Base-by-base conservation (phyloP, 64 coral and sea anemone genomes). In the Trachythela sp. region DNA sequence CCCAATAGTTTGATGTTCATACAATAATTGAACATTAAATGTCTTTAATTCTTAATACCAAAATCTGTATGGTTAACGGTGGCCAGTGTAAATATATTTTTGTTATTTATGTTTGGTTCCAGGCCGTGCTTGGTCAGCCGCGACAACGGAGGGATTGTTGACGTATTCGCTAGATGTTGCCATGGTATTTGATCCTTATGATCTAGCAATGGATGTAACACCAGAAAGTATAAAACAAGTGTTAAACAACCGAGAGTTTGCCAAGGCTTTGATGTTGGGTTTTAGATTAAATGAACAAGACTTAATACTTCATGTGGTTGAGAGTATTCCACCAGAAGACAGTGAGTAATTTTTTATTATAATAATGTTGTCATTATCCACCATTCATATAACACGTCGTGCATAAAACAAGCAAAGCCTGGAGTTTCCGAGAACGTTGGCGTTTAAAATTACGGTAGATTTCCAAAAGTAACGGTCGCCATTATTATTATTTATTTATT, bases 61-160 rank as follows among this genome's bases (percentile, higher is more conserved):
- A 52, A 52, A 15, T 15, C 13, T 52, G 49, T 11, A 11, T 52
- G 22, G 49, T 20, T 1, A 52, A 52, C 22, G 13, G 13, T 11
- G 1, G 13, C 49, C 13, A 11, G 13, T 15, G 49, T 52, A 52
- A 8, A 8, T 52, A 52, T 52, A 15, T 1, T 52, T 52, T 52
- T 52, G 49, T 8, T n/a, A n/a, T n/a, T n/a, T n/a, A n/a, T 83
- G 58, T 40, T 72, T 9, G 17, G 68, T 22, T 36, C 7, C 37
- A 97, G 95, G 95, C 34, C 95, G 91, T 90, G 89, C 93, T 0
- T 97, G 95, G 95, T 90, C 93, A 42, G 95, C 95, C 26, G 95
- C 92, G 2, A 88, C 93, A 42, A 94, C 95, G 24, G 95, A 97
- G 90, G 95, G 95, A 6, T 89, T 97, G 0, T 51, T 97, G 50